Percentiles rank a stretch among this genome's conserved stretches.
phyloP scores from a whole-genome alignment of 2,888 invertebrate species.

The Panzeria rudis region DNA sequence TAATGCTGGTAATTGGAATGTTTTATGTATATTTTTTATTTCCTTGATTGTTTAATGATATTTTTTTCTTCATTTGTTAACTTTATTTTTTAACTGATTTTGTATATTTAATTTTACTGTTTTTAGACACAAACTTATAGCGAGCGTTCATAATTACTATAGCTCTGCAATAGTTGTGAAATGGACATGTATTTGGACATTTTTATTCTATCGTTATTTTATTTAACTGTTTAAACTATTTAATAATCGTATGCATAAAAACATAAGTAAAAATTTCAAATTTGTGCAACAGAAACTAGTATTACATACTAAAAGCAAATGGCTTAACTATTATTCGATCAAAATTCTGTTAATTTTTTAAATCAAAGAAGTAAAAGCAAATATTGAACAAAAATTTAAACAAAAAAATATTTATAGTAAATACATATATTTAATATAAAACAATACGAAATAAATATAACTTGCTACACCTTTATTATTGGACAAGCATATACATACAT shows the following conservation, averaged over 20 bases:
- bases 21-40: background rate
- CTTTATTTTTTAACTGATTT: background rate
- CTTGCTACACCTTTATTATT: slow-evolving; percentile 46
- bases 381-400: slow-evolving; percentile 12
- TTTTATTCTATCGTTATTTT: slow-evolving; percentile 30
- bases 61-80: background rate
- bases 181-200: background rate
- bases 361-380: background rate
- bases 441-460: slow-evolving; percentile 27
- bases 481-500: slow-evolving; percentile 47
- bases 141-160: background rate
- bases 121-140: background rate
- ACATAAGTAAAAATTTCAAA: slow-evolving; percentile 40
- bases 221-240: slow-evolving; percentile 11
- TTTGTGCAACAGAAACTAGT: slow-evolving; percentile 24
- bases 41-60: background rate
- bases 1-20: background rate
- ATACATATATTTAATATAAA: slow-evolving; percentile 29
- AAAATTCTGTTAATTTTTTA: slow-evolving; percentile 39
- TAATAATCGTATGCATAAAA: slow-evolving; percentile 22
- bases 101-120: background rate
- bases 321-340: slow-evolving; percentile 29
- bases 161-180: slow-evolving; percentile 5
- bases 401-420: slow-evolving; percentile 35
- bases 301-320: slow-evolving; percentile 28